Base-by-base conservation (phyloP, 2,797 vertebrate genomes). In the Cyclura pinguis region DNA sequence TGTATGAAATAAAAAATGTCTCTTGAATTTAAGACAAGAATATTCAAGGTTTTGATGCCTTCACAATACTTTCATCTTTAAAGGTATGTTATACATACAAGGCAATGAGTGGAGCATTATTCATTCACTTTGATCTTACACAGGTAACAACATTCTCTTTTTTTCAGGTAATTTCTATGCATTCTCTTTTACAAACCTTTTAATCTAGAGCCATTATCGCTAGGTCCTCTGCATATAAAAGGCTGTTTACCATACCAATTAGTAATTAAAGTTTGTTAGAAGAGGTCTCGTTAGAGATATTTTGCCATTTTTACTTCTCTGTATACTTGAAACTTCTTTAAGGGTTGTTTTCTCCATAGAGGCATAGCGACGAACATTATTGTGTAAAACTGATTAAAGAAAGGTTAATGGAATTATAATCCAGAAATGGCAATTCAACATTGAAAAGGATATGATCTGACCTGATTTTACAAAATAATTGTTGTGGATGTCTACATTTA, bases 201-300 rank as follows among this genome's bases (percentile, higher is more conserved):
- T 85, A 85, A 91, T 88, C 78, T 88, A 18, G 57, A n/a, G n/a
- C 55, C 67, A 85, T 91, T 91, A 91, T 76, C 67, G 9, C 67
- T 88, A 88, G 55, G 87, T 62, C 77, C 57, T 82, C 14, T 91
- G 42, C 76, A 74, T 88, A 74, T 81, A 88, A 88, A 88, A 91
- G n/a, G 13, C 67, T 85, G n/a, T 67, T 82, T 91, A 88, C 87
- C 67, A 86, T 81, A 81, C 57, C 87, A 74, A 52, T 85, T 81
- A 85, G 42, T 88, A 88, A 91, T 80, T 91, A 88, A 86, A 91
- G 87, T 76, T 88, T 86, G 24, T 88, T 64, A 85, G 42, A 81
- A 74, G 38, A 84, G 57, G 32, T 86, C 52, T 92, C 80, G 80
- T 87, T 89, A 72, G 74, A 89, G 59, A 14, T 62, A 59, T 78